Conservation (phyloP, 2,888 invertebrate species). For the Chaetogeoica ovagalla region DNA sequence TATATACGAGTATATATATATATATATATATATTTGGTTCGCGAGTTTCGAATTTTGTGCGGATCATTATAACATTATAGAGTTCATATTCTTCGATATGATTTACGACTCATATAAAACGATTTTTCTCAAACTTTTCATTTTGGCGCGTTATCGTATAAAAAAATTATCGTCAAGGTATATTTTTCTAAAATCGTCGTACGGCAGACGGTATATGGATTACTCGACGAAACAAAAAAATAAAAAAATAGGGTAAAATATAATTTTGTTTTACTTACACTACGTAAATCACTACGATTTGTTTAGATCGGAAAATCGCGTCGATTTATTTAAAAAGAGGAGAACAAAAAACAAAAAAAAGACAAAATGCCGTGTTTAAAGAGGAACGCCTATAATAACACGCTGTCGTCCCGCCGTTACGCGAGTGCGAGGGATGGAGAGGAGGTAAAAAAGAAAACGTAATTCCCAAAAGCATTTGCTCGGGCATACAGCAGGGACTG, state of each 20-base stretch:
- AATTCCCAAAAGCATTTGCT: slow-evolving; percentile 44
- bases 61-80: slow-evolving; percentile 16
- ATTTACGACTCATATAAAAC: slow-evolving; percentile 14
- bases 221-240: too few species aligned
- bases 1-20: too few species aligned
- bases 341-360: too few species aligned
- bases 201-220: background rate
- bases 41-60: background rate
- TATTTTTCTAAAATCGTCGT: background rate
- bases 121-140: slow-evolving; percentile 20
- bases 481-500: slow-evolving; percentile 11
- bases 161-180: background rate
- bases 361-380: slow-evolving; percentile 21
- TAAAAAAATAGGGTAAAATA: too few species aligned
- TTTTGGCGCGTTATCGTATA: too few species aligned
- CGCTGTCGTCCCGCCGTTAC: slow-evolving; percentile 2
- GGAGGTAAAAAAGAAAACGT: slow-evolving; percentile 32
- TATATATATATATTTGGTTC: background rate
- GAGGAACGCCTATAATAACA: background rate
- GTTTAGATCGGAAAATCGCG: background rate
- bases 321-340: background rate
- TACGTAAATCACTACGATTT: too few species aligned
- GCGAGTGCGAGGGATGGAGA: background rate
- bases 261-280: too few species aligned
- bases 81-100: slow-evolving; percentile 9